These are phyloP conservation scores for Enteromius anoplus DNA, from an alignment of 2,797 vertebrate genomes.

Conservation along the genomic window DNA sequence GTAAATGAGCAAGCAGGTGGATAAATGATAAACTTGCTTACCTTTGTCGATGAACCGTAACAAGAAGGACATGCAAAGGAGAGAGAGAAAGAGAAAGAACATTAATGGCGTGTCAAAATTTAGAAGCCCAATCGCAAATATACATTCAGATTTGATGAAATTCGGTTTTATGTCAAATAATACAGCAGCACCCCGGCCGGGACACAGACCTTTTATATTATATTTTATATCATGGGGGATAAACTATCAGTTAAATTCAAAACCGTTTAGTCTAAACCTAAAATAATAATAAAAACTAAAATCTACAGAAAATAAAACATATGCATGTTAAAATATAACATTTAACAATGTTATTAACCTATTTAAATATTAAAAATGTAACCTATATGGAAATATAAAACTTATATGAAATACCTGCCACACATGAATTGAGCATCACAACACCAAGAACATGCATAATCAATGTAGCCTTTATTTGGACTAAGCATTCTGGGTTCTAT, in stretches of 20 bases:
- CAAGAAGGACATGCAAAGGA: constrained; percentile 29
- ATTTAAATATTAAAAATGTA: not conserved
- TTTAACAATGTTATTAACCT: not conserved
- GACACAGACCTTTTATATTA: not conserved
- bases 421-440: not conserved
- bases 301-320: not conserved
- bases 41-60: constrained; percentile 47
- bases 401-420: not conserved
- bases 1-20: constrained; percentile 20
- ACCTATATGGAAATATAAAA: not conserved
- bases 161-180: not conserved
- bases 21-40: constrained; percentile 46
- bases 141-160: not conserved
- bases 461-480: not conserved
- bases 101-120: constrained; percentile 22
- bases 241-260: not conserved
- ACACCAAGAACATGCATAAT: not conserved
- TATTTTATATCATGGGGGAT: not conserved
- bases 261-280: not conserved
- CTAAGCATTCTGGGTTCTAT: not conserved
- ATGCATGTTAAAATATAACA: not conserved
- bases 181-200: not conserved
- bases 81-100: constrained; percentile 20
- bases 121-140: not conserved
- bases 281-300: not conserved